Conservation (phyloP, 1,140 invertebrate genomes). For the Diachasmimorpha longicaudata region DNA sequence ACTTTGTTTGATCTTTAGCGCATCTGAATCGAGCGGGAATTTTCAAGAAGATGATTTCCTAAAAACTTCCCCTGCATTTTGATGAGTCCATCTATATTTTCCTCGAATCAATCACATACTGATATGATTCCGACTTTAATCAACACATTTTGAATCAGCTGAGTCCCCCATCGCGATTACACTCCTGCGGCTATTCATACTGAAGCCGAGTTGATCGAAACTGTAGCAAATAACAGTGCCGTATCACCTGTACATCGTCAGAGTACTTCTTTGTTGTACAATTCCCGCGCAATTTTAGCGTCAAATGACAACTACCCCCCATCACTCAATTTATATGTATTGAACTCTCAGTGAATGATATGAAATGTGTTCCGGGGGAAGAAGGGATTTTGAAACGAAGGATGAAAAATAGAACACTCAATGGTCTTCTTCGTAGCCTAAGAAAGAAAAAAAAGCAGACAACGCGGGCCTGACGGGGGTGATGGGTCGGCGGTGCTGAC, state of each 20-base stretch:
- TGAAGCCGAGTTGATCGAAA: neutral
- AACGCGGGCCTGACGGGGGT: neutral
- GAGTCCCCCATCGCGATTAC: neutral
- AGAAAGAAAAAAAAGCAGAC: neutral
- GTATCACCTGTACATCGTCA: neutral
- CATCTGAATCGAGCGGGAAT: too few species aligned
- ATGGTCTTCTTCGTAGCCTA: neutral
- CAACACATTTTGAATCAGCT: neutral
- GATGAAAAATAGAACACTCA: neutral
- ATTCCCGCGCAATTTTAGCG: neutral
- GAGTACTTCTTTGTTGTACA: neutral
- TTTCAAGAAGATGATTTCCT: too few species aligned
- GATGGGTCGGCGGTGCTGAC: neutral
- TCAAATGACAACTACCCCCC: neutral
- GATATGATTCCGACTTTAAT: neutral
- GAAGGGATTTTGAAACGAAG: neutral
- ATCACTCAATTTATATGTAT: neutral
- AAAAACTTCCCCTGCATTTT: too few species aligned
- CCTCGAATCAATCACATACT: neutral
- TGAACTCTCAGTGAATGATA: neutral
- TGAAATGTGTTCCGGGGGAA: neutral
- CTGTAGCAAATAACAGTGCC: conserved; percentile 21
- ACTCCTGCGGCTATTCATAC: conserved; percentile 17
- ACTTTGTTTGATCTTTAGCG: too few species aligned
- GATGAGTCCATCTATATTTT: too few species aligned